A percentile compares a stretch with the other conserved stretches of the same genome.
Evolutionary conservation across 2,888 invertebrate genomes (phyloP).

Genomic region (Leptura quadrifasciata): DNA sequence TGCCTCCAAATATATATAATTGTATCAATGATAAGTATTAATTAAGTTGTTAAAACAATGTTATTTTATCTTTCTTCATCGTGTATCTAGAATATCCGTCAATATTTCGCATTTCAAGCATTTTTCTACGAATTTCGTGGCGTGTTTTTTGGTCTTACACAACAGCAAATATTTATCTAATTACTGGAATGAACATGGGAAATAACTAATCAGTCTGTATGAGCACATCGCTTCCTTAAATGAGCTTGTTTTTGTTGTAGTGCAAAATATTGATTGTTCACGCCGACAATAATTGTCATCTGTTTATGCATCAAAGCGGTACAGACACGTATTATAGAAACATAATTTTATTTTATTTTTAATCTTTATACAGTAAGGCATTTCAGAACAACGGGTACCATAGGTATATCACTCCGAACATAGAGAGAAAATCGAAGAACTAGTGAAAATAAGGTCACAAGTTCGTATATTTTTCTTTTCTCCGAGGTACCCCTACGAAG

Average conservation of each 20-base stretch:
- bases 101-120: not conserved
- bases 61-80: no score
- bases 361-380: not conserved
- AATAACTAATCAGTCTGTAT: not conserved
- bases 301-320: not conserved
- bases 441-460: no score
- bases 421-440: no score
- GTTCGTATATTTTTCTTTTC: no score
- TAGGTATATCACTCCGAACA: no score
- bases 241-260: not conserved
- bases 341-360: not conserved
- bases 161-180: not conserved
- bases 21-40: no score
- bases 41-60: no score
- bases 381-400: no score
- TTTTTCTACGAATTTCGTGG: not conserved
- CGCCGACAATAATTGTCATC: not conserved
- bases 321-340: not conserved
- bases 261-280: not conserved
- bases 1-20: no score
- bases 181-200: not conserved
- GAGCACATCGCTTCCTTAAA: not conserved
- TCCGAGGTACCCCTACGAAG: no score
- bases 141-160: not conserved
- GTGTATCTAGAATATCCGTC: no score